Conservation (phyloP, 2,888 invertebrate species). For the Agrochola litura region DNA sequence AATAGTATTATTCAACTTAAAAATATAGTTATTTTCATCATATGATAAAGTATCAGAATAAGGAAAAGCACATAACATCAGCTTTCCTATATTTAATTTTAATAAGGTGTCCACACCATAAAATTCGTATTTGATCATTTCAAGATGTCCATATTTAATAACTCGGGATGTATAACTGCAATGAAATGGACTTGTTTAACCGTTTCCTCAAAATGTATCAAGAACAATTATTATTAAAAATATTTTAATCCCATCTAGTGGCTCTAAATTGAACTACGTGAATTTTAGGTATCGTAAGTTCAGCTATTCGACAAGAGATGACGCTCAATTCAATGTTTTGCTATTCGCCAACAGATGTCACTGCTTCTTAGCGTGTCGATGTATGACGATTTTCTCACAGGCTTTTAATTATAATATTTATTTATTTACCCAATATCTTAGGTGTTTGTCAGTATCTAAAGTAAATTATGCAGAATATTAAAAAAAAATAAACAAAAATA, state of each 20-base stretch:
- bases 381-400: background rate
- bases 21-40: too few relatives aligned
- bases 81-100: too few relatives aligned
- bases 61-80: too few relatives aligned
- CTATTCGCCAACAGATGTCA: slow-evolving; percentile 45
- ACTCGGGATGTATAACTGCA: background rate
- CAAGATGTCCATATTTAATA: background rate
- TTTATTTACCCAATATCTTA: background rate
- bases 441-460: background rate
- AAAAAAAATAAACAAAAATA: too few relatives aligned
- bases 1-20: too few relatives aligned
- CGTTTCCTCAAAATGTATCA: background rate
- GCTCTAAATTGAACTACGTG: background rate
- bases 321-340: slow-evolving; percentile 14
- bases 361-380: background rate
- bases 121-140: background rate
- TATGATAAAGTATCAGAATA: too few relatives aligned
- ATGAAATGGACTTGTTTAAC: background rate
- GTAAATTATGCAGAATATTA: too few relatives aligned
- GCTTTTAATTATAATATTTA: too few relatives aligned
- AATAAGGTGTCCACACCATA: too few relatives aligned
- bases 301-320: slow-evolving; percentile 42
- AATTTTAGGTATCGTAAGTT: background rate
- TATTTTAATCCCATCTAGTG: slow-evolving; percentile 35
- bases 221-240: background rate